Evolutionary conservation across 2,113 vertebrate species (phyloP).

Genomic region (Telmatochromis sp.): DNA sequence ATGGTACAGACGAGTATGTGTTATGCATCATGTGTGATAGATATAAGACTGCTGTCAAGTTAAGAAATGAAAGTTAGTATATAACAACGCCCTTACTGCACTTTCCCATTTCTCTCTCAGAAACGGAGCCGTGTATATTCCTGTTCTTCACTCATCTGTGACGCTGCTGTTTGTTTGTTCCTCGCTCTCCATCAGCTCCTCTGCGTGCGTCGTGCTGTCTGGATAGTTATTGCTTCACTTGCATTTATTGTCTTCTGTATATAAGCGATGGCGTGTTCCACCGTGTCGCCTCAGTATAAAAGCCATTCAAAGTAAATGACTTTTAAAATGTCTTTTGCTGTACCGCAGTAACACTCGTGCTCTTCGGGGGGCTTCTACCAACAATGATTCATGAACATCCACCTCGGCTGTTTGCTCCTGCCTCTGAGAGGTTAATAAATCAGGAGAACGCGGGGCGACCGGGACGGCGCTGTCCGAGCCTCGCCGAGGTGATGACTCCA

Average conservation of each 20-base stretch:
- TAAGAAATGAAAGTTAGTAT: background rate
- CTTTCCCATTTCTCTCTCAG: background rate
- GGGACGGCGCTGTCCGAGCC: background rate
- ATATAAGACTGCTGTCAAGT: background rate
- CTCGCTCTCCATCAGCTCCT: background rate
- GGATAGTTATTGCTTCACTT: background rate
- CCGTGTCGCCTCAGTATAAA: background rate
- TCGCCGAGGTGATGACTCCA: conserved; percentile 4
- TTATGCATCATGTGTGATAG: background rate
- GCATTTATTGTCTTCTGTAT: background rate
- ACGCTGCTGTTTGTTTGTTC: background rate
- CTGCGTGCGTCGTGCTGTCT: background rate
- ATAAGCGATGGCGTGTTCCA: background rate
- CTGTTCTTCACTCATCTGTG: background rate
- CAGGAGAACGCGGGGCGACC: background rate
- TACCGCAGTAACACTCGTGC: background rate
- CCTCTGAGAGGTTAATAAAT: conserved; percentile 23
- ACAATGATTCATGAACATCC: conserved; percentile 19
- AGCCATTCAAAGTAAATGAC: background rate
- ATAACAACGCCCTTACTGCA: background rate
- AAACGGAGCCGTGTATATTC: background rate
- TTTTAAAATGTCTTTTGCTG: background rate
- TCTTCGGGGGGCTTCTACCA: background rate
- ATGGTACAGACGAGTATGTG: background rate
- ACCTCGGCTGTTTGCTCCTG: background rate